These are phyloP conservation scores for Lineus longissimus DNA, from an alignment of 1,140 invertebrate genomes.

Conservation along the genomic window DNA sequence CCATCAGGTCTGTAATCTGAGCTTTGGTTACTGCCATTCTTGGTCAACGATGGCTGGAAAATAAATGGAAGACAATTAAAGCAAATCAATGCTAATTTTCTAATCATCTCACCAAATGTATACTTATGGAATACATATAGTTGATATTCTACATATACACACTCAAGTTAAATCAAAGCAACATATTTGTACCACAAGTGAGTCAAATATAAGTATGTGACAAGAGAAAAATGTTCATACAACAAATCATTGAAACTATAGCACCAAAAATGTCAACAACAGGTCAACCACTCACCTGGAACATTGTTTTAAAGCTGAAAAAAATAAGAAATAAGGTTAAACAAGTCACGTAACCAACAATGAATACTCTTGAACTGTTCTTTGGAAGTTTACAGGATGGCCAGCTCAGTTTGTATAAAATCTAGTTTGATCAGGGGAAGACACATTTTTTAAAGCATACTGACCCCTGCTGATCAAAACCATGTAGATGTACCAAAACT, in stretches of 20 bases:
- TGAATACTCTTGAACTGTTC: no score
- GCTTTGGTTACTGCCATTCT: slow-evolving; percentile 23
- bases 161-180: no score
- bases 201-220: no score
- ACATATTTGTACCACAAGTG: no score
- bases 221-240: no score
- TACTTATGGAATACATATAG: no score
- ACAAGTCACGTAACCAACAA: not conserved
- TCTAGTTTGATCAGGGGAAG: not conserved
- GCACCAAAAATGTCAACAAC: not conserved
- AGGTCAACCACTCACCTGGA: slow-evolving; percentile 26
- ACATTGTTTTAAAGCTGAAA: slow-evolving; percentile 40
- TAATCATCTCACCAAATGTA: no score
- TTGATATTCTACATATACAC: no score
- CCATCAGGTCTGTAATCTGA: slow-evolving; percentile 32
- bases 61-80: no score
- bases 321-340: slow-evolving; percentile 15
- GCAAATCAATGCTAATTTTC: no score
- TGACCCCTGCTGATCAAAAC: not conserved
- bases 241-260: no score
- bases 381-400: no score
- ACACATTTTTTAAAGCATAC: not conserved
- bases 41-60: slow-evolving; percentile 30
- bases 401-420: not conserved
- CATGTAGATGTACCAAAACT: not conserved